These are phyloP conservation scores for Amblyopsis hoosieri DNA, from an alignment of 2,797 vertebrate genomes.

Conservation along the genomic window DNA sequence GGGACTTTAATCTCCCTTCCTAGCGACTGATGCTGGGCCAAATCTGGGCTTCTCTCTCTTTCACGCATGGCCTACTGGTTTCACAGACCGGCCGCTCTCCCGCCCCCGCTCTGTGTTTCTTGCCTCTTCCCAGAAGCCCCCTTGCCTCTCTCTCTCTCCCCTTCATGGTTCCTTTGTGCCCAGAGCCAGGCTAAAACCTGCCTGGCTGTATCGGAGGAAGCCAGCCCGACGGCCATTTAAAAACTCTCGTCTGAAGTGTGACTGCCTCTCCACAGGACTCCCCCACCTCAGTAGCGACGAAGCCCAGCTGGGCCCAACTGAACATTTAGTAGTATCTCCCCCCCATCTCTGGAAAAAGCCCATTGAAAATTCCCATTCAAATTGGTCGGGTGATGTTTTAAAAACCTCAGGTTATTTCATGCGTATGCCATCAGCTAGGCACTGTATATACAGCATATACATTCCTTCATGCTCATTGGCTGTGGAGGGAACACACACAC, in stretches of 20 bases:
- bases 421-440: conserved; percentile 63
- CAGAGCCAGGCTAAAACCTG: conserved; percentile 30
- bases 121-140: conserved; percentile 42
- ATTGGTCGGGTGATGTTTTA: conserved; percentile 56
- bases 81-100: conserved; percentile 58
- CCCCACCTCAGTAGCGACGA: conserved; percentile 24
- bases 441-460: conserved; percentile 2
- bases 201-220: conserved; percentile 20
- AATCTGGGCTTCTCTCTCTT: conserved; percentile 57
- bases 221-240: no score
- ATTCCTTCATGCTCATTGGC: conserved; percentile 39
- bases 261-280: conserved; percentile 16
- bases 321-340: conserved; percentile 41
- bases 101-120: conserved; percentile 37
- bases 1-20: conserved; percentile 62
- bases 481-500: neutral
- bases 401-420: conserved; percentile 57
- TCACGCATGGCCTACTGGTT: conserved; percentile 67
- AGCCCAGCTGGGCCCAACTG: conserved; percentile 23
- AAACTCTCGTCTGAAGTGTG: no score
- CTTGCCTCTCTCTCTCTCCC: conserved; percentile 15
- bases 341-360: conserved; percentile 43
- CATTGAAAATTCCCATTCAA: conserved; percentile 49
- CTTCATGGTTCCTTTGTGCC: conserved; percentile 46
- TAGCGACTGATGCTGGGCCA: conserved; percentile 66